These are phyloP conservation scores for Falcunculus frontatus DNA, from an alignment of 2,113 vertebrate species.

Conservation along the genomic window DNA sequence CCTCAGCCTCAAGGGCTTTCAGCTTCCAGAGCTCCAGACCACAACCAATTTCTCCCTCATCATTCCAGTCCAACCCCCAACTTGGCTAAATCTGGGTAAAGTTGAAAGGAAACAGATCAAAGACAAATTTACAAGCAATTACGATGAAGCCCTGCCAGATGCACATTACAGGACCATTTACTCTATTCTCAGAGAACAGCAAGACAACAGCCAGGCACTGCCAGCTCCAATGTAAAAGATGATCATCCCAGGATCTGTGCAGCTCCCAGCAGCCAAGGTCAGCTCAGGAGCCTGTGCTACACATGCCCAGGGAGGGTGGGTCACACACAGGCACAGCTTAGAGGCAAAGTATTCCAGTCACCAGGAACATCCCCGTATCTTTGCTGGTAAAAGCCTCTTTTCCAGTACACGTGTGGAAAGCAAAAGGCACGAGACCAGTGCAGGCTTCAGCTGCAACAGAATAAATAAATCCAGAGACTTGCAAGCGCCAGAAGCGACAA, in stretches of 20 bases:
- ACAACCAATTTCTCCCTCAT: neutral
- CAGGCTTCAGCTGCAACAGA: neutral
- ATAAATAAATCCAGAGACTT: neutral
- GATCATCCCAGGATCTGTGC: neutral
- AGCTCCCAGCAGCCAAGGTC: neutral
- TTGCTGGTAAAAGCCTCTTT: neutral
- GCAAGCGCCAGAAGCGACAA: neutral
- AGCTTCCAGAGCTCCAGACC: neutral
- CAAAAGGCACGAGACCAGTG: neutral
- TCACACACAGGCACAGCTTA: neutral
- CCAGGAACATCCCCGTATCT: fast-evolving
- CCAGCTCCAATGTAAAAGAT: neutral
- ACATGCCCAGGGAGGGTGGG: neutral
- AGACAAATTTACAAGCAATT: neutral
- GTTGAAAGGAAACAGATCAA: neutral
- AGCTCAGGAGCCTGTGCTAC: neutral
- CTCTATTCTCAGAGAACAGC: neutral
- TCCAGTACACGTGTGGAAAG: neutral
- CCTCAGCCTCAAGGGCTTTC: neutral
- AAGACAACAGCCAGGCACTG: neutral
- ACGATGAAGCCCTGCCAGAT: neutral
- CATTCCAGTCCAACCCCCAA: neutral
- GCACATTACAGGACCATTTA: neutral
- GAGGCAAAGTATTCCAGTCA: neutral
- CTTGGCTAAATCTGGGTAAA: neutral